Evolutionary conservation across 2,797 vertebrate species (phyloP).

Genomic region (Sciaenops ocellatus): DNA sequence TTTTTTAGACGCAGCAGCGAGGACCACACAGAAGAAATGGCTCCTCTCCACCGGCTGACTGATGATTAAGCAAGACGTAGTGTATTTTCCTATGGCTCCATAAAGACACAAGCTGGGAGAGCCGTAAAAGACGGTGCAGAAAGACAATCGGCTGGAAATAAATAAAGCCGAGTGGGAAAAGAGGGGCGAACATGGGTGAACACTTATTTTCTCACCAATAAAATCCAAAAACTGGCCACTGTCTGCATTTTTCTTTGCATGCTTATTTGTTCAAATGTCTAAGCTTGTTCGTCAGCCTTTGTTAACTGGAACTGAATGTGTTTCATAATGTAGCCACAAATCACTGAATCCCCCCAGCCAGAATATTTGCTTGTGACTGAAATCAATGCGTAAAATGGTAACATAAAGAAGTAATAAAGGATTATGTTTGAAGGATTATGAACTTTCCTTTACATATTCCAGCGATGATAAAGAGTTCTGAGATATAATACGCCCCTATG

Average conservation of each 20-base stretch:
- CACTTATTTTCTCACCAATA: conserved; percentile 60
- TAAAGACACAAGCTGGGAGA: conserved; percentile 79
- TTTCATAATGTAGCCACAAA: background rate
- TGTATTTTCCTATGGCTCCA: conserved; percentile 83
- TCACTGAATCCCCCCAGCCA: background rate
- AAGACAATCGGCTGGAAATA: conserved; percentile 79
- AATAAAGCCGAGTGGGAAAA: conserved; percentile 73
- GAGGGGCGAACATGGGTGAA: conserved; percentile 48
- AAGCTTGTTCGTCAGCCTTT: conserved; percentile 39
- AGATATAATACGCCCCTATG: conserved; percentile 80
- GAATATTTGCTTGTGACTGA: conserved; percentile 21
- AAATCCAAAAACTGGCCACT: conserved; percentile 50
- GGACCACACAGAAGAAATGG: conserved; percentile 93
- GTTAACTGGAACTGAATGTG: conserved; percentile 29
- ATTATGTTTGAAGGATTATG: conserved; percentile 53
- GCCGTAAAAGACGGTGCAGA: conserved; percentile 75
- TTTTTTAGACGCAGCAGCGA: conserved; percentile 64
- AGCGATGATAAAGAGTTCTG: conserved; percentile 65
- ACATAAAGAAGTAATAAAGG: conserved; percentile 31
- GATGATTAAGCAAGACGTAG: conserved; percentile 81
- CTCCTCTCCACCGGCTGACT: conserved; percentile 71
- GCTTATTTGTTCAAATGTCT: conserved; percentile 65
- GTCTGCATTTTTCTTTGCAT: conserved; percentile 41
- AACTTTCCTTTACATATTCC: conserved; percentile 67
- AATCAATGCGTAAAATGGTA: conserved; percentile 10